These are phyloP conservation scores for Dinocampus coccinellae DNA, from an alignment of 2,888 invertebrate genomes.

Conservation along the genomic window DNA sequence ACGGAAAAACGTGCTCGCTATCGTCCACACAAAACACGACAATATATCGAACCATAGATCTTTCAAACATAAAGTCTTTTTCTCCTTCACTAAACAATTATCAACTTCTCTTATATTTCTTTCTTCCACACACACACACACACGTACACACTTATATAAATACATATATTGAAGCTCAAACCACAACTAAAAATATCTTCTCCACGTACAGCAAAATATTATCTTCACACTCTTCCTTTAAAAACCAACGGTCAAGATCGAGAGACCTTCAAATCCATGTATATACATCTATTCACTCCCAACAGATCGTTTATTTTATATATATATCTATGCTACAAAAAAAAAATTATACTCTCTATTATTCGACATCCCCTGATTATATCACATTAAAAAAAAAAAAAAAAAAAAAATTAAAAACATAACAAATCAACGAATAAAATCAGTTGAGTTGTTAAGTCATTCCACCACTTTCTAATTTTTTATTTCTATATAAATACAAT, in stretches of 20 bases:
- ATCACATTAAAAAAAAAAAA: neutral
- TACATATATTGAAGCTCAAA: neutral
- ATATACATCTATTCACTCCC: too few species aligned
- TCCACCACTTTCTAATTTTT: constrained; percentile 14
- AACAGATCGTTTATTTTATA: neutral
- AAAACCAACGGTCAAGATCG: constrained; percentile 46
- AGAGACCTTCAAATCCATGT: constrained; percentile 31
- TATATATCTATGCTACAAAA: neutral
- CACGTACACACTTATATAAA: neutral
- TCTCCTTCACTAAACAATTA: constrained; percentile 6
- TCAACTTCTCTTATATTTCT: constrained; percentile 7
- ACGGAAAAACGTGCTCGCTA: constrained; percentile 55
- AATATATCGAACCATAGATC: constrained; percentile 45
- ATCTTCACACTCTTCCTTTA: neutral
- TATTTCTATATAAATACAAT: neutral
- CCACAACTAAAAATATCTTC: neutral
- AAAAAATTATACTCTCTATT: neutral
- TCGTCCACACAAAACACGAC: constrained; percentile 40
- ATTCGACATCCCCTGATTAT: neutral
- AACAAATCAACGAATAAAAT: constrained; percentile 4
- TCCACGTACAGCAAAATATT: neutral
- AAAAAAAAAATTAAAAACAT: neutral
- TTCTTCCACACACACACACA: neutral
- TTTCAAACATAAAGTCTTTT: constrained; percentile 35
- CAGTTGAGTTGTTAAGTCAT: neutral